phyloP scores from a whole-genome alignment of 2,113 vertebrate genomes.

The Cynoglossus semilaevis region DNA sequence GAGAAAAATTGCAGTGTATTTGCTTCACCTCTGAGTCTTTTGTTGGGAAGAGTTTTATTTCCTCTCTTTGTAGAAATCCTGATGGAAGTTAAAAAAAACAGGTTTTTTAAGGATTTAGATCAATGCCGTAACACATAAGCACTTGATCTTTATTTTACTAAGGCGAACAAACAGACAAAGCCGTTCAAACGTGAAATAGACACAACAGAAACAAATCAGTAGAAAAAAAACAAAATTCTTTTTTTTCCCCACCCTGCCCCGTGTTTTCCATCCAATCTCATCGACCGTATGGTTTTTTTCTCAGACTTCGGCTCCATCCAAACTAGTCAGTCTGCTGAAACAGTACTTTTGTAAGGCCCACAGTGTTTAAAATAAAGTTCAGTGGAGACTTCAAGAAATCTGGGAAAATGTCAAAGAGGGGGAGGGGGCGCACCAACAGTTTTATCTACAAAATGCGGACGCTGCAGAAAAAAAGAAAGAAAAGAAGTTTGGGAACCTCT shows the following conservation, averaged over 20 bases:
- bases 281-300: not conserved
- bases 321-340: too few species aligned
- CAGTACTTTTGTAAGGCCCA: too few species aligned
- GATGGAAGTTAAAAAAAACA: constrained; percentile 1
- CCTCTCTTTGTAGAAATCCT: constrained; percentile 6
- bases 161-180: constrained; percentile 7
- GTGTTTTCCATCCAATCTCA: too few species aligned
- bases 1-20: constrained; percentile 28
- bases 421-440: too few species aligned
- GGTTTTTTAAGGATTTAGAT: constrained; percentile 27
- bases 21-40: not conserved
- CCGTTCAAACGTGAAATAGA: constrained; percentile 2
- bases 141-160: constrained; percentile 15
- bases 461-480: too few species aligned
- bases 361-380: too few species aligned
- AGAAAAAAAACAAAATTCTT: not conserved
- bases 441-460: too few species aligned
- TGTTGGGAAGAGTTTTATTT: constrained; percentile 22
- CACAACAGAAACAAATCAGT: not conserved
- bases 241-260: not conserved
- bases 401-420: too few species aligned
- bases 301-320: too few species aligned
- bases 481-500: too few species aligned
- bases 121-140: constrained; percentile 7
- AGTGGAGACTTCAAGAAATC: too few species aligned